phyloP scores from a whole-genome alignment of 2,113 vertebrate species.

The Tetraodon nigroviridis region DNA sequence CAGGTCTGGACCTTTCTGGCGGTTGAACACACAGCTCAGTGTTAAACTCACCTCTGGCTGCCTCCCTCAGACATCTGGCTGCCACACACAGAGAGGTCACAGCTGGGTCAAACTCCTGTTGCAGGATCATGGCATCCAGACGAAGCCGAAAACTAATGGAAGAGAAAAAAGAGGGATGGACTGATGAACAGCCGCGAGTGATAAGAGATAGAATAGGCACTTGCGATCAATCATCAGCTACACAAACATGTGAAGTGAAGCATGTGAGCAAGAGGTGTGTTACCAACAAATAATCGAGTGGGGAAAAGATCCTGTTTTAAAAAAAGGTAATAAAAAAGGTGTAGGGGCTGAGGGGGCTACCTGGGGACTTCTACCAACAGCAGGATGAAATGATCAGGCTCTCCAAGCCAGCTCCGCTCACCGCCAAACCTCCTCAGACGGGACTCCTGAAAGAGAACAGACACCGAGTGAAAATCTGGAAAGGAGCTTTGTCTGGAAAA shows the following conservation, averaged over 20 bases:
- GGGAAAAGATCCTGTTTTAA: neutral
- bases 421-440: constrained; percentile 69
- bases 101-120: constrained; percentile 79
- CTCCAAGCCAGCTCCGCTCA: constrained; percentile 68
- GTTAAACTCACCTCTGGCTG: constrained; percentile 75
- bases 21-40: constrained; percentile 43
- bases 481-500: constrained; percentile 10
- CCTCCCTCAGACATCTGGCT: constrained; percentile 78
- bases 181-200: constrained; percentile 22
- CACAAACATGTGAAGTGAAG: constrained; percentile 31
- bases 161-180: constrained; percentile 21
- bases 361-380: constrained; percentile 75
- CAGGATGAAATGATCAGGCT: constrained; percentile 77
- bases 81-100: constrained; percentile 79
- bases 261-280: neutral
- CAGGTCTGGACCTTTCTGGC: constrained; percentile 23
- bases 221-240: constrained; percentile 47
- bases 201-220: constrained; percentile 30
- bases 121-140: constrained; percentile 79
- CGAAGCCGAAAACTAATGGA: constrained; percentile 72
- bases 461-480: constrained; percentile 21
- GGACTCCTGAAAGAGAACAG: constrained; percentile 65
- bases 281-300: neutral
- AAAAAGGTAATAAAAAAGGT: neutral
- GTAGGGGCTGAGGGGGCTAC: constrained; percentile 38